These are phyloP conservation scores for Coturnix japonica DNA, from an alignment of 2,113 vertebrate genomes.

Conservation along the genomic window DNA sequence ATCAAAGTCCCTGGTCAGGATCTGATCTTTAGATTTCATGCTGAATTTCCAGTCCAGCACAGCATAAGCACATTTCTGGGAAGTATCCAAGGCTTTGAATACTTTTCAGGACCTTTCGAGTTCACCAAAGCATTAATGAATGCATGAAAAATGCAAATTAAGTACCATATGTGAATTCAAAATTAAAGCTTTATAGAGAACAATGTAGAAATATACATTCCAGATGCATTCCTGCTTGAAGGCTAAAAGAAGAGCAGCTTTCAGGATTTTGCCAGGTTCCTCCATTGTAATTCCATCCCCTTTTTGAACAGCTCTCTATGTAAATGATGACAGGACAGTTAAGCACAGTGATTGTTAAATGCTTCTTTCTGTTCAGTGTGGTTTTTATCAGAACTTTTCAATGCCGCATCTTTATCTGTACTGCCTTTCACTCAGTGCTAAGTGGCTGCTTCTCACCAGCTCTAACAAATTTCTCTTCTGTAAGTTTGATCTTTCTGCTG, in stretches of 20 bases:
- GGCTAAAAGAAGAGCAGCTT: conserved; percentile 28
- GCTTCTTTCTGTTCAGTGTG: neutral
- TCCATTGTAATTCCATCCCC: conserved; percentile 23
- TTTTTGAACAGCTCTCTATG: conserved; percentile 5
- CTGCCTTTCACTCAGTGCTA: neutral
- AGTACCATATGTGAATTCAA: conserved; percentile 56
- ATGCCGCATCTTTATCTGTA: conserved; percentile 22
- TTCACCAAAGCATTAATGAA: conserved; percentile 40
- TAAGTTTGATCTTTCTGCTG: neutral
- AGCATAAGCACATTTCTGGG: conserved; percentile 50
- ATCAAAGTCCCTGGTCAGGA: conserved; percentile 13
- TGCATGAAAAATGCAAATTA: conserved; percentile 62
- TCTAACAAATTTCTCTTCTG: neutral
- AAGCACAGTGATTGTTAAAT: conserved; percentile 30
- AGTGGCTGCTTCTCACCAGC: neutral
- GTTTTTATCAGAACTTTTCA: conserved; percentile 24
- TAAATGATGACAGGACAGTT: conserved; percentile 42
- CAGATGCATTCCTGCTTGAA: conserved; percentile 45
- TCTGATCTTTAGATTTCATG: neutral
- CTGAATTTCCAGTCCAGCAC: conserved; percentile 34
- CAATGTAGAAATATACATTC: conserved; percentile 42
- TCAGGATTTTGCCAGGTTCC: conserved; percentile 59
- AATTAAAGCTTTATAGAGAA: conserved; percentile 41
- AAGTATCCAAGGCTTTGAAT: conserved; percentile 54
- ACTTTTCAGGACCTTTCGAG: conserved; percentile 61